A percentile compares a stretch with the other conserved stretches of the same genome.
Conservation (phyloP, 2,888 invertebrate species). For the Polylopha cassiicola region DNA sequence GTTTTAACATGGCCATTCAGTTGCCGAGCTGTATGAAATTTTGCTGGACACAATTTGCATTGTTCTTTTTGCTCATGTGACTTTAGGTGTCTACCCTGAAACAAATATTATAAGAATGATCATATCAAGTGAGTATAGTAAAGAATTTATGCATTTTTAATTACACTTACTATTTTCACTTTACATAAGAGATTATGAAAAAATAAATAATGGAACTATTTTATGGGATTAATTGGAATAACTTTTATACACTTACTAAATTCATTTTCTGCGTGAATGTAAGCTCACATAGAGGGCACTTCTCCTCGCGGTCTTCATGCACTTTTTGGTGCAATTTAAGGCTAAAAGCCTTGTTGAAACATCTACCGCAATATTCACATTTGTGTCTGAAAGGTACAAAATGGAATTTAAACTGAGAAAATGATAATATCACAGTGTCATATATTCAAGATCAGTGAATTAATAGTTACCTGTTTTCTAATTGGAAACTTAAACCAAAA, state of each 20-base stretch:
- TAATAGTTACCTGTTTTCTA: no score
- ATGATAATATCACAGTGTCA: no score
- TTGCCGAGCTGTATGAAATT: constrained; percentile 23
- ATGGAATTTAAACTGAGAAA: neutral
- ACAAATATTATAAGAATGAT: no score
- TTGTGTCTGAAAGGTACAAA: constrained; percentile 32
- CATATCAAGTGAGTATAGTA: no score
- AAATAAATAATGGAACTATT: no score
- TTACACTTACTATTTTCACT: no score
- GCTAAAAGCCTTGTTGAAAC: constrained; percentile 39
- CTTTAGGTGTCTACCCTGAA: constrained; percentile 27
- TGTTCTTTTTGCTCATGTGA: constrained; percentile 26
- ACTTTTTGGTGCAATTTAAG: constrained; percentile 33
- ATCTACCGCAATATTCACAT: constrained; percentile 36
- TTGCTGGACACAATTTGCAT: constrained; percentile 21
- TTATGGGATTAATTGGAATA: no score
- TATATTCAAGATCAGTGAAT: no score
- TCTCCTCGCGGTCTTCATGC: constrained; percentile 29
- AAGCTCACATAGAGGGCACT: constrained; percentile 32
- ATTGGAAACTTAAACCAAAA: no score
- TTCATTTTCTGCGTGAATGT: constrained; percentile 30
- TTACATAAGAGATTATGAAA: no score
- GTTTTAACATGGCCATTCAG: constrained; percentile 4
- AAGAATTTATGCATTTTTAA: no score
- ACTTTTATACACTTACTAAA: constrained; percentile 36